These are phyloP conservation scores for Acanthisitta chloris DNA, from an alignment of 2,113 vertebrate species.

Conservation along the genomic window DNA sequence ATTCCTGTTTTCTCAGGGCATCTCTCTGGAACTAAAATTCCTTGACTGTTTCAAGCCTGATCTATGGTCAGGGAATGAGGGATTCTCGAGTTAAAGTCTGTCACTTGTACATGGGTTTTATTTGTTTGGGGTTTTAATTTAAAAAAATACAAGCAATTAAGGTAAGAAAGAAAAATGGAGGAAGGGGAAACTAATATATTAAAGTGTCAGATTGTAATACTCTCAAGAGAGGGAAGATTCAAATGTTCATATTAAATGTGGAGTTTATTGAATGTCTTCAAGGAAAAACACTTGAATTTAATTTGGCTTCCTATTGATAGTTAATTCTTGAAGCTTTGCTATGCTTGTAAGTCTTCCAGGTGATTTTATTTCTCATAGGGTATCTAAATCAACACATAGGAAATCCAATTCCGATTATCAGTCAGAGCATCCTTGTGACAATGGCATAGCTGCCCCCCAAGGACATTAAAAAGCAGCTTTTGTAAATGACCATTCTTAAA, in stretches of 20 bases:
- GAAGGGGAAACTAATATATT: neutral
- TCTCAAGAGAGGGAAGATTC: neutral
- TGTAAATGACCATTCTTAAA: conserved; percentile 79
- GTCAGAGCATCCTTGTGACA: conserved; percentile 41
- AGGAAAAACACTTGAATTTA: conserved; percentile 2
- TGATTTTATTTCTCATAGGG: conserved; percentile 1
- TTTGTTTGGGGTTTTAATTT: neutral
- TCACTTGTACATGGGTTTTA: neutral
- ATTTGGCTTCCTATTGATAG: conserved; percentile 1
- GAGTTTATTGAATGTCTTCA: conserved; percentile 6
- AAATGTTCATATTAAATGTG: neutral
- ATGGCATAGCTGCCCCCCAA: conserved; percentile 54
- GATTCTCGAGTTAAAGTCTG: neutral
- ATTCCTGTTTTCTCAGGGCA: neutral
- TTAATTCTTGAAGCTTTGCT: conserved; percentile 52
- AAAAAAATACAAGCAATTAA: neutral
- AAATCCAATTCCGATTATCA: conserved; percentile 59
- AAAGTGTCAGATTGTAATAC: neutral
- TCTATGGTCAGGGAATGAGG: neutral
- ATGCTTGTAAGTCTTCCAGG: conserved; percentile 50
- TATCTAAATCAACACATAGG: neutral
- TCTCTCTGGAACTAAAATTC: neutral
- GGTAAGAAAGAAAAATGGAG: neutral
- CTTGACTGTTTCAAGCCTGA: neutral
- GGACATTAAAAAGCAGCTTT: conserved; percentile 75